A percentile compares a stretch with the other conserved stretches of the same genome.
Conservation (phyloP, 2,797 vertebrate species). For the Peromyscus melanophrys region DNA sequence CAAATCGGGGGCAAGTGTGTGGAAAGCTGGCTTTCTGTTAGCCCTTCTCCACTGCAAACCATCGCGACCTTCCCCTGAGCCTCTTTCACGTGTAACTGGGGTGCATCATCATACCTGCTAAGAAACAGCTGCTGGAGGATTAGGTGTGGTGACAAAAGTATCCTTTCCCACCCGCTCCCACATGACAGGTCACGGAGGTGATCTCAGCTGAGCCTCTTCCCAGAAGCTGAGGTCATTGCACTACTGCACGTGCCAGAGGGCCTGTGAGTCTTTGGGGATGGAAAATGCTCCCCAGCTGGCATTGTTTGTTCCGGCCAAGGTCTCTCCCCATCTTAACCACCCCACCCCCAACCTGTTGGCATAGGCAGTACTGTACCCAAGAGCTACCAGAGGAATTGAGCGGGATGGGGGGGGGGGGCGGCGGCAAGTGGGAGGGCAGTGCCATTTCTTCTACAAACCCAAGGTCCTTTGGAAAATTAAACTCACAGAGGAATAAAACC, state of each 20-base stretch:
- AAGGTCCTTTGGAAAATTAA: conserved; percentile 69
- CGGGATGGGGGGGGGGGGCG: no score
- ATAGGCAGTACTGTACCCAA: conserved; percentile 41
- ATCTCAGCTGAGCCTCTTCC: conserved; percentile 25
- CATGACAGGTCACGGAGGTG: not conserved
- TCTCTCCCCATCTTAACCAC: not conserved
- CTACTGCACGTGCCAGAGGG: not conserved
- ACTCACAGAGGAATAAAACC: conserved; percentile 41
- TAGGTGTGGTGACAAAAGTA: not conserved
- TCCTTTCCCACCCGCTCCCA: not conserved
- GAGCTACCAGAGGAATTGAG: conserved; percentile 40
- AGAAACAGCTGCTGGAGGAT: not conserved
- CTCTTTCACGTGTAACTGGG: conserved; percentile 38
- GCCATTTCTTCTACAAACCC: conserved; percentile 57
- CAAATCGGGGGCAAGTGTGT: not conserved
- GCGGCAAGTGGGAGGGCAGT: no score
- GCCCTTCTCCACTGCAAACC: not conserved
- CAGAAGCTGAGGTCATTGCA: conserved; percentile 42
- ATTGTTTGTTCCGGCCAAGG: conserved; percentile 57
- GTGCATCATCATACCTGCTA: not conserved
- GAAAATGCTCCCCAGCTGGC: conserved; percentile 46
- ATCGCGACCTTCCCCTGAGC: not conserved
- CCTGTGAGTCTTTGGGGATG: conserved; percentile 29
- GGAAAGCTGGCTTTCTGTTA: not conserved
- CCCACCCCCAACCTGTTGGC: not conserved